phyloP scores from a whole-genome alignment of 2,888 invertebrate genomes.

The Congeria kusceri region DNA sequence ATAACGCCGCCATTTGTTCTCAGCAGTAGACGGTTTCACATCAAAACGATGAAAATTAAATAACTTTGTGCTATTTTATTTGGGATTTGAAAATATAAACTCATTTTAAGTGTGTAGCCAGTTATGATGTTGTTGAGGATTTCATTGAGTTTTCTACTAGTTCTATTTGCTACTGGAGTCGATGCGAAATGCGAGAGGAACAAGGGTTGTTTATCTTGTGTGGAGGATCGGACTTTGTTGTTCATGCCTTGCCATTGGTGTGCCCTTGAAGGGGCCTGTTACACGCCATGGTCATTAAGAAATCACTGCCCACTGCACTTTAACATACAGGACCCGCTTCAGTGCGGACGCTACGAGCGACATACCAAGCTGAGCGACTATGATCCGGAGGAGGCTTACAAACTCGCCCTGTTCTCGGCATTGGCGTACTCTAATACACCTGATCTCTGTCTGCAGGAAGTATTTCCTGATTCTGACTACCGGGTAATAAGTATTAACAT shows the following conservation, averaged over 20 bases:
- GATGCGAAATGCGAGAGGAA: slow-evolving; percentile 21
- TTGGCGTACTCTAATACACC: slow-evolving; percentile 51
- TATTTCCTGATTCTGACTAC: slow-evolving; percentile 49
- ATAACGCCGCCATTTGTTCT: too few species aligned
- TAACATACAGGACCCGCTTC: neutral
- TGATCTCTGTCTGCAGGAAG: slow-evolving; percentile 22
- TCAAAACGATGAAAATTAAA: too few species aligned
- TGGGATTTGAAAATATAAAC: too few species aligned
- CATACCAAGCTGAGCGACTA: slow-evolving; percentile 20
- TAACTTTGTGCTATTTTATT: too few species aligned
- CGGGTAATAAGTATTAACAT: slow-evolving; percentile 2
- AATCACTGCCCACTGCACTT: slow-evolving; percentile 34
- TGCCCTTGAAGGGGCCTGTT: slow-evolving; percentile 38
- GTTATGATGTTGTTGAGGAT: too few species aligned
- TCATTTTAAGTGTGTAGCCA: too few species aligned
- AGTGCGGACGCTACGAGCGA: slow-evolving; percentile 13
- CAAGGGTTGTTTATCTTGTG: slow-evolving; percentile 35
- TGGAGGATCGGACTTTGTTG: slow-evolving; percentile 32
- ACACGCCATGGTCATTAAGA: slow-evolving; percentile 25
- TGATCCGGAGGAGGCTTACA: slow-evolving; percentile 41
- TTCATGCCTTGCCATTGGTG: slow-evolving; percentile 45
- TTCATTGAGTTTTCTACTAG: too few species aligned
- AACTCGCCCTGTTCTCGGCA: slow-evolving; percentile 45
- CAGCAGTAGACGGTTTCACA: too few species aligned
- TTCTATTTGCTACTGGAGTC: neutral